A percentile compares a stretch with the other conserved stretches of the same genome.
Conservation (phyloP, 2,888 invertebrate species). For the Thereva nobilitata region DNA sequence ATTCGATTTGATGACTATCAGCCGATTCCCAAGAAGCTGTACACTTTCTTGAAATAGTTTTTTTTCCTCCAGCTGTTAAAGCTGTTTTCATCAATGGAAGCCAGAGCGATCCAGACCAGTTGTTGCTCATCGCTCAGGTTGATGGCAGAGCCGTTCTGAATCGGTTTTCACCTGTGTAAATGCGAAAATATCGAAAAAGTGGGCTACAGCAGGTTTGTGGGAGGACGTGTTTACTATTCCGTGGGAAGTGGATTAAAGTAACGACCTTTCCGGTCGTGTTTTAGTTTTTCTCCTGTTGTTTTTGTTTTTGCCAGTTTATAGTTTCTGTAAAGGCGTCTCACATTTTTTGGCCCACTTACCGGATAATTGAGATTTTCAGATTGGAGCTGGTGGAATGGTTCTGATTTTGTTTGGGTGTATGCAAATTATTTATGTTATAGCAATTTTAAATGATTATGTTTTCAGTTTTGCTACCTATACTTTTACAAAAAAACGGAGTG, state of each 20-base stretch:
- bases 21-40: too few relatives aligned
- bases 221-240: conserved; percentile 31
- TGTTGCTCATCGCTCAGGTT: too few relatives aligned
- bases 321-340: too few relatives aligned
- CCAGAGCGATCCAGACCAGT: neutral
- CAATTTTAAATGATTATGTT: too few relatives aligned
- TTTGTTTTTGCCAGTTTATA: neutral
- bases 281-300: conserved; percentile 15
- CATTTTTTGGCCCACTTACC: too few relatives aligned
- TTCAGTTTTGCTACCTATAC: too few relatives aligned
- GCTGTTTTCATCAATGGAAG: conserved; percentile 3
- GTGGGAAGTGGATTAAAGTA: conserved; percentile 28
- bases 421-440: too few relatives aligned
- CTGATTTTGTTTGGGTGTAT: too few relatives aligned
- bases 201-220: conserved; percentile 27
- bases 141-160: too few relatives aligned
- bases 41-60: neutral
- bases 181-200: conserved; percentile 14
- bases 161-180: conserved; percentile 22
- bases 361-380: too few relatives aligned
- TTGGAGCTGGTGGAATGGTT: too few relatives aligned
- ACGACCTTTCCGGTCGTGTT: conserved; percentile 28
- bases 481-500: too few relatives aligned
- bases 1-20: neutral
- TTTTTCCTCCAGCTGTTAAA: neutral